phyloP scores from a whole-genome alignment of 2,797 vertebrate species.

The Thripadectes ignobilis region DNA sequence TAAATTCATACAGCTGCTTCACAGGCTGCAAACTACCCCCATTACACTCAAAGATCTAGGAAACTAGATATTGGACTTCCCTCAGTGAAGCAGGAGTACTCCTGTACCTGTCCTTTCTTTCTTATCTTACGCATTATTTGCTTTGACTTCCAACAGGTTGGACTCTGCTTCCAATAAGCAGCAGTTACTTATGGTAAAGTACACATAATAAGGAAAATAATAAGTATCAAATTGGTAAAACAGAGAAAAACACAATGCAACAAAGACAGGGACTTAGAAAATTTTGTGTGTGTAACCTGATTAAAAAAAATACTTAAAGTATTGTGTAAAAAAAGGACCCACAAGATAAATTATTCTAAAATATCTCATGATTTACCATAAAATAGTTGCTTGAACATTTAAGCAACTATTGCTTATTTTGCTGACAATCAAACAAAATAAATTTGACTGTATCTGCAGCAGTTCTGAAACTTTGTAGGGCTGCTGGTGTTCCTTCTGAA shows the following conservation, averaged over 20 bases:
- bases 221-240: neutral
- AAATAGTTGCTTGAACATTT: neutral
- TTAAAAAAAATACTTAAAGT: neutral
- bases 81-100: neutral
- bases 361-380: neutral
- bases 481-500: neutral
- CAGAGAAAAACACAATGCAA: neutral
- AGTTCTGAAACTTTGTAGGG: neutral
- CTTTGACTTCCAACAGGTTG: neutral
- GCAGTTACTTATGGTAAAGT: neutral
- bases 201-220: neutral
- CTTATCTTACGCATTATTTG: neutral
- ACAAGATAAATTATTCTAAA: neutral
- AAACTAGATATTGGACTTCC: neutral
- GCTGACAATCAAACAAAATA: neutral
- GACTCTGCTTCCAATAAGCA: neutral
- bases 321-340: neutral
- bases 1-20: neutral
- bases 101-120: neutral
- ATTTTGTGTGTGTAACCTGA: neutral
- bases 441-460: neutral
- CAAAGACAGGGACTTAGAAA: neutral
- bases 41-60: neutral
- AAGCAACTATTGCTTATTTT: neutral
- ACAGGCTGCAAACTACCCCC: neutral